These are phyloP conservation scores for Rutilus rutilus DNA, from an alignment of 2,113 vertebrate species.

Conservation along the genomic window DNA sequence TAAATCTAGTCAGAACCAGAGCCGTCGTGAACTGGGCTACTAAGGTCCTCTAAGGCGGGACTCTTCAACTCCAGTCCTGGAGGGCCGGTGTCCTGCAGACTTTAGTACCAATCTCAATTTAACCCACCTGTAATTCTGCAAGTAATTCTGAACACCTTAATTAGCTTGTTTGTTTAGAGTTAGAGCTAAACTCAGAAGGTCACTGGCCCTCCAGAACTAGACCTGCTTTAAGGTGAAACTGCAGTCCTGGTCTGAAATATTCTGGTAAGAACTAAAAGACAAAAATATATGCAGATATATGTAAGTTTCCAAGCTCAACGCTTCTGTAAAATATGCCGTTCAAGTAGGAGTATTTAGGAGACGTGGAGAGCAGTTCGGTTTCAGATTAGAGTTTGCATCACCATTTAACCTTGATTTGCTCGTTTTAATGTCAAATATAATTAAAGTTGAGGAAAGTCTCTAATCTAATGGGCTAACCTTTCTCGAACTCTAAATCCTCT, in stretches of 20 bases:
- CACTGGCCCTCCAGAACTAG: background rate
- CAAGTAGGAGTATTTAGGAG: background rate
- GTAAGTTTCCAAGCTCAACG: background rate
- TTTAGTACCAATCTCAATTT: background rate
- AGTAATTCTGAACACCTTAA: background rate
- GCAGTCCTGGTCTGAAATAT: background rate
- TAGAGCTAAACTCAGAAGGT: background rate
- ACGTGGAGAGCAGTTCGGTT: conserved; percentile 22
- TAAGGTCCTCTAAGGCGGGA: background rate
- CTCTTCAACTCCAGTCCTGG: background rate
- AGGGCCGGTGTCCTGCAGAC: background rate
- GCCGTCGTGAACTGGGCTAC: background rate
- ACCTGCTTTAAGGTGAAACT: background rate
- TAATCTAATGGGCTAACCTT: conserved; percentile 61
- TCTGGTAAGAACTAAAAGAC: background rate
- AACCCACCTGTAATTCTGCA: background rate
- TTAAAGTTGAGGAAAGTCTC: conserved; percentile 26
- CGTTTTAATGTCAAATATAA: conserved; percentile 39
- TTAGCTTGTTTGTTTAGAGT: background rate
- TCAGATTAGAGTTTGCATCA: conserved; percentile 46
- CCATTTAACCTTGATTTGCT: conserved; percentile 49
- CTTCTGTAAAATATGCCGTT: background rate
- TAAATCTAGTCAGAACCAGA: conserved; percentile 14
- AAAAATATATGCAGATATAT: background rate
- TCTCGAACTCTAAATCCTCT: conserved; percentile 57